A percentile compares a stretch with the other conserved stretches of the same genome.
These are phyloP conservation scores for Ochropleura leucogaster DNA, from an alignment of 2,888 invertebrate species.

Conservation along the genomic window DNA sequence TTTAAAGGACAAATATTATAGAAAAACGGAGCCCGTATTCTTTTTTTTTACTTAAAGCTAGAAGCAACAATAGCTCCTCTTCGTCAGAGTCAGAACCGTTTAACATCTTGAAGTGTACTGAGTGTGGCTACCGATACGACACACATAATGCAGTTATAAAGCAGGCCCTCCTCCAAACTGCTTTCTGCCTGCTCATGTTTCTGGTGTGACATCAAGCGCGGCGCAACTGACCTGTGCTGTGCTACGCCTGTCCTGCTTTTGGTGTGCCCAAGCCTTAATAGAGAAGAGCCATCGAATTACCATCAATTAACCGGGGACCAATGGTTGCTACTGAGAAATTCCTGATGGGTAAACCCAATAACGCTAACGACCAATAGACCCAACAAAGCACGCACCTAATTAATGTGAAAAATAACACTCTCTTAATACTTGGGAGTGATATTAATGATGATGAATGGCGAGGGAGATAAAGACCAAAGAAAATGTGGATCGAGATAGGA, in stretches of 20 bases:
- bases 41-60: background rate
- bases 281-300: too few species aligned
- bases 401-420: too few species aligned
- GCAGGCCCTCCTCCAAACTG: background rate
- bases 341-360: too few species aligned
- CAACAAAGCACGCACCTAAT: too few species aligned
- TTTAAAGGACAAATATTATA: too few species aligned
- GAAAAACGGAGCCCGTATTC: background rate
- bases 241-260: too few species aligned
- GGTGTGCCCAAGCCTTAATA: too few species aligned
- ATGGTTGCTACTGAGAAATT: too few species aligned
- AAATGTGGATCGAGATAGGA: background rate
- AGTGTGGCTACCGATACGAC: background rate
- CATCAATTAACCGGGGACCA: too few species aligned
- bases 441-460: background rate
- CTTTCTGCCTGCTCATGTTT: constrained; percentile 1
- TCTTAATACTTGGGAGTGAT: background rate
- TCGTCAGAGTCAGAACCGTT: constrained; percentile 2
- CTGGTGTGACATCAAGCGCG: background rate
- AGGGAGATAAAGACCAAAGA: background rate
- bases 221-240: background rate
- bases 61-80: constrained; percentile 2
- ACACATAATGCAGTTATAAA: background rate
- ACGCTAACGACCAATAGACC: too few species aligned
- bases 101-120: background rate